Evolutionary conservation across 2,113 vertebrate genomes (phyloP), one percentile per base, ranked within the genome.

Genomic region (Hippocampus comes): DNA sequence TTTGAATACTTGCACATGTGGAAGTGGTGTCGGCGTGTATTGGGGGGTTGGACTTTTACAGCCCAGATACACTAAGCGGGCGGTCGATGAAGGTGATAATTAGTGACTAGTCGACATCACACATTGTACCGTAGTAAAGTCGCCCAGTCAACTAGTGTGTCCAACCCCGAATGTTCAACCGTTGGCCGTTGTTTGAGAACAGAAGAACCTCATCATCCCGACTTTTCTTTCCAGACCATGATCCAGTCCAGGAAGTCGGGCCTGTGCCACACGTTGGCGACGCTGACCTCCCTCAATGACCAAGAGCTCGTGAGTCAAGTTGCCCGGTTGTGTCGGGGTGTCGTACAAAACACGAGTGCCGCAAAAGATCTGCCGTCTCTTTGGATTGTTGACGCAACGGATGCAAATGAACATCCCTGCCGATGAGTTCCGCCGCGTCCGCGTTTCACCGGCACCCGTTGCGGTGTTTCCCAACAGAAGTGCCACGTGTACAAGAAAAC

Each of bases 401-500:
- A 15, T 34, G 17, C 7, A 63, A 41, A 41, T 9, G 18, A 41
- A n/a, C 17, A 1, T 49, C 15, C 5, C 14, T 42, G 21, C 1
- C 4, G 61, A 63, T 30, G 23, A 27, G 59, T 12, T 61, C 27
- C 57, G 6, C 8, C 3, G 42, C 42, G 11, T 43, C 2, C 43
- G 10, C 2, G 10, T 20, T 21, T 66, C 41, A 42, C 20, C 6
- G 63, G 38, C 8, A 43, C 27, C 17, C 5, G 49, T 20, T 23
- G 25, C 3, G 43, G n/a, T 61, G 20, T 34, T 11, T 61, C 25
- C 46, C 9, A 10, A 51, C 92, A 99, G 97, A 99, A 97, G 92
- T 94, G 78, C 57, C 96, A 98, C 0, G 96, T 97, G 27, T 99
- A 98, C 77, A 97, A 94, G 91, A 99, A 99, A 91, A 95, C 96